Evolutionary conservation across 2,113 vertebrate species (phyloP), one percentile per base, ranked within the genome.

Genomic region (Xerus inauris): DNA sequence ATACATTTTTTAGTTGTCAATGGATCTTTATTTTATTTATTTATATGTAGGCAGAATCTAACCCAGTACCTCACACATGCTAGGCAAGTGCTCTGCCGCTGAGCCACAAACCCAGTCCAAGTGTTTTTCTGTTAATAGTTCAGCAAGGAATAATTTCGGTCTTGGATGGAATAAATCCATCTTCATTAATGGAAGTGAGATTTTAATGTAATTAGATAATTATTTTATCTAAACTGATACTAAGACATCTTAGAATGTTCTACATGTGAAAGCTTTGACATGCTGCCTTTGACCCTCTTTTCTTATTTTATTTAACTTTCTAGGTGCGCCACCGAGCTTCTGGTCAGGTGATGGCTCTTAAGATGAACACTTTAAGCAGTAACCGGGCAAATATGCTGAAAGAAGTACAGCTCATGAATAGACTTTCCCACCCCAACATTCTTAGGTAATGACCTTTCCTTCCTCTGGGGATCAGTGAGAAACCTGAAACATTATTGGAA

Each of bases 401-500:
- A 97, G 99, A 99, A 95, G 99, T 99, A 75, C 99, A 99, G 84
- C 99, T 99, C 54, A 99, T 99, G 99, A 99, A 99, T 98, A 99
- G 99, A 69, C 99, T 99, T n/a, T 99, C 99, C 13, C 99, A 99
- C 97, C 99, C 99, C 51, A 99, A 99, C 98, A 99, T 99, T 97
- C 99, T 99, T 98, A 99, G 99, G 99, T 99, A 97, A 93, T 49
- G 80, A 59, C 28, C 57, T 75, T 93, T 79, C 51, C 3, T 64
- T 89, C 42, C 57, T 57, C 22, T 30, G 28, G 42, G 38, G 10
- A 24, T 92, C 69, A n/a, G 3, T 72, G 51, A 72, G 77, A 86
- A 76, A 89, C 54, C 10, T 26, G 57, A 81, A 49, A 82, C 17
- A 8, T 67, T 71, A 9, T 64, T 49, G 87, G 80, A 91, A 16